A percentile compares a stretch with the other conserved stretches of the same genome.
These are phyloP conservation scores for Peromyscus nudipes DNA, from an alignment of 2,797 vertebrate species.

Conservation along the genomic window DNA sequence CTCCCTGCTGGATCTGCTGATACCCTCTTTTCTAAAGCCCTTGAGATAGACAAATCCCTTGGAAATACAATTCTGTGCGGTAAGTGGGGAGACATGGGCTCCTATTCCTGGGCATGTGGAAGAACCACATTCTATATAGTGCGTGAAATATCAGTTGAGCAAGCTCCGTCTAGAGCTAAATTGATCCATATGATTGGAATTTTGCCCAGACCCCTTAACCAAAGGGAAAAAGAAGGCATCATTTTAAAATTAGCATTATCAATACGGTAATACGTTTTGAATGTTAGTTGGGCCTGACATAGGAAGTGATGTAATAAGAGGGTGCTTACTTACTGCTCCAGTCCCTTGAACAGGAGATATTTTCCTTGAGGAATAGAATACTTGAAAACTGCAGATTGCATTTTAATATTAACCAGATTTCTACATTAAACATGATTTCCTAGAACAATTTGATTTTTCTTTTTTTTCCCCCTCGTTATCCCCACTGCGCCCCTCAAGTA, in stretches of 20 bases:
- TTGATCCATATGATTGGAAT: conserved; percentile 89
- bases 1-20: not conserved
- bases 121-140: conserved; percentile 55
- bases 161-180: conserved; percentile 83
- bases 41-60: not conserved
- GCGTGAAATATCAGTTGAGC: conserved; percentile 84
- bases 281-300: conserved; percentile 87
- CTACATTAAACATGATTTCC: conserved; percentile 91
- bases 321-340: conserved; percentile 86
- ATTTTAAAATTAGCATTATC: conserved; percentile 88
- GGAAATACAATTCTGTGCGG: not conserved
- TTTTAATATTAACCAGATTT: conserved; percentile 92
- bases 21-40: not conserved
- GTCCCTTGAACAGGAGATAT: conserved; percentile 88
- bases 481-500: conserved; percentile 69
- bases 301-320: conserved; percentile 89
- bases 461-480: conserved; percentile 62
- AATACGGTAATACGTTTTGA: conserved; percentile 87
- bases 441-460: conserved; percentile 91
- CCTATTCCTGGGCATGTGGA: conserved; percentile 22
- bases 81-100: not conserved
- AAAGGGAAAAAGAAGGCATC: conserved; percentile 71
- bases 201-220: conserved; percentile 85
- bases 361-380: conserved; percentile 89
- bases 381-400: conserved; percentile 90